Evolutionary conservation across 2,113 vertebrate genomes (phyloP).

Genomic region (Piprites chloris): DNA sequence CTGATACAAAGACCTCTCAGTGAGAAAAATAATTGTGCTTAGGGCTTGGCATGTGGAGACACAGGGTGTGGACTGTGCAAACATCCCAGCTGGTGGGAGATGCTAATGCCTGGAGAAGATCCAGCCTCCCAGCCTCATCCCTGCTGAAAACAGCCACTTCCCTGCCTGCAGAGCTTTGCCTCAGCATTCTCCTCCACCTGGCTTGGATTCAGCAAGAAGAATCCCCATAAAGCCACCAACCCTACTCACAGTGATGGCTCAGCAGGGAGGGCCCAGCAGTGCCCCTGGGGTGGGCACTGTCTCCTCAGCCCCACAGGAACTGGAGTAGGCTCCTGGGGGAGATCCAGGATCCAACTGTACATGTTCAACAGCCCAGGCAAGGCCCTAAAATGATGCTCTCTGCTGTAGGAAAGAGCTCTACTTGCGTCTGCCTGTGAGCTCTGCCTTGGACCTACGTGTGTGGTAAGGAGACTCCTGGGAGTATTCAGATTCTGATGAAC

Average conservation of each 20-base stretch:
- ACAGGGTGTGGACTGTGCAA: not conserved
- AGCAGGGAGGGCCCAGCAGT: not conserved
- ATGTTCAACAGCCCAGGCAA: not conserved
- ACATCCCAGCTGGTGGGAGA: not conserved
- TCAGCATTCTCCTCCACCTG: not conserved
- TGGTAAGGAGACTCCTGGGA: not conserved
- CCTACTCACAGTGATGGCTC: accelerated
- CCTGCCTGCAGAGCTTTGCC: not conserved
- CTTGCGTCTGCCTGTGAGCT: not conserved
- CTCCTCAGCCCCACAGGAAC: not conserved
- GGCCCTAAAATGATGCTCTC: not conserved
- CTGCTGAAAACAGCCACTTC: not conserved
- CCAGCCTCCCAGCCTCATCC: not conserved
- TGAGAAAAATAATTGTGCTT: not conserved
- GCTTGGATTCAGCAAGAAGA: accelerated
- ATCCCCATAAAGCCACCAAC: accelerated
- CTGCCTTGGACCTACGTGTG: not conserved
- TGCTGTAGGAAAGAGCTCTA: not conserved
- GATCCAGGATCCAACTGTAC: not conserved
- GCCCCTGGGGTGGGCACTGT: not conserved
- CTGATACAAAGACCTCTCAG: not conserved
- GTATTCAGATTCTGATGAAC: not conserved
- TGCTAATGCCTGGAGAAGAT: not conserved
- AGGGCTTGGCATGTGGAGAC: not conserved
- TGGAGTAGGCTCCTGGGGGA: accelerated